A percentile compares a stretch with the other conserved stretches of the same genome.
Conservation (phyloP, 53 echinoderm and acorn worm genomes). For the Mesocentrotus franciscanus region DNA sequence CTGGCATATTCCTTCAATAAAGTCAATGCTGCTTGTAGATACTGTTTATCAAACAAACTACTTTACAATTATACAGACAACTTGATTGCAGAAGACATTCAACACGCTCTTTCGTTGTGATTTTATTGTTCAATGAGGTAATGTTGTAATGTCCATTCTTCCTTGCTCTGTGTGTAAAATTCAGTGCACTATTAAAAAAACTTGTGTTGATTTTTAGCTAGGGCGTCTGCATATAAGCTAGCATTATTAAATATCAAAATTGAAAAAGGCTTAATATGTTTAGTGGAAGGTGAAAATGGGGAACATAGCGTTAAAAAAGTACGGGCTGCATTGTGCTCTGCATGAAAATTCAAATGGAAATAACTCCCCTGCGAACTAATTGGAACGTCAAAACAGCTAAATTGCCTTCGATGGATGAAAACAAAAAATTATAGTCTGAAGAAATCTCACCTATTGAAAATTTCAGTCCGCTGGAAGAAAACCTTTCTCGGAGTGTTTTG, state of each 20-base stretch:
- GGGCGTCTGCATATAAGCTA: neutral
- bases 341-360: no score
- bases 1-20: no score
- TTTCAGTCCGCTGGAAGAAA: slow-evolving; percentile 69
- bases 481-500: slow-evolving; percentile 70
- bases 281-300: neutral
- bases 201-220: neutral
- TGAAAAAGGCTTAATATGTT: neutral
- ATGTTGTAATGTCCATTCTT: neutral
- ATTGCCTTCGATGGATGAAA: neutral
- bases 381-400: neutral
- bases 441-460: slow-evolving; percentile 81
- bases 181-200: neutral
- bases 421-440: neutral
- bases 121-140: neutral
- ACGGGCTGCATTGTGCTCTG: no score
- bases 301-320: no score
- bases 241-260: neutral
- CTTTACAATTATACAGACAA: neutral
- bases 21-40: neutral
- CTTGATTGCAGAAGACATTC: neutral
- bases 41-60: neutral
- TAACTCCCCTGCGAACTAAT: neutral
- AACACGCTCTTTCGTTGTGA: neutral
- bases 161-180: neutral